phyloP scores from a whole-genome alignment of 2,797 vertebrate genomes.

The Astyanax mexicanus region DNA sequence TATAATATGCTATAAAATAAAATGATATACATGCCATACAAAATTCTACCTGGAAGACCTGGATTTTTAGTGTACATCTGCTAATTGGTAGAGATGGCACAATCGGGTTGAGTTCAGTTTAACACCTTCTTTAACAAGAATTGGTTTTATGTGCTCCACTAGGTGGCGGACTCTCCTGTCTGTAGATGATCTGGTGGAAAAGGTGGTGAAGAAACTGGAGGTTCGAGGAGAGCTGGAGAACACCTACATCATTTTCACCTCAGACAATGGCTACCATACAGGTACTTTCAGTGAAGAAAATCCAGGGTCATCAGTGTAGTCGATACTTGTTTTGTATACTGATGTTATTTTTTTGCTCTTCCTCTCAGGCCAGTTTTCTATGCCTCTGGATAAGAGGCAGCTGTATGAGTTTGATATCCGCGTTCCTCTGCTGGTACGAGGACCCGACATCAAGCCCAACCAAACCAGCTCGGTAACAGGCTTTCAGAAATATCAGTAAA shows the following conservation, averaged over 20 bases:
- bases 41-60: too few relatives aligned
- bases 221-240: slow-evolving; percentile 86
- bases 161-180: slow-evolving; percentile 97
- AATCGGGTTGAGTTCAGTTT: too few relatives aligned
- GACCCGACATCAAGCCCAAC: slow-evolving; percentile 93
- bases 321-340: not conserved
- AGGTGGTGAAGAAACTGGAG: slow-evolving; percentile 88
- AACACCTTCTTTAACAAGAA: too few relatives aligned
- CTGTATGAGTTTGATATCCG: slow-evolving; percentile 98
- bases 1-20: too few relatives aligned
- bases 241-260: slow-evolving; percentile 95
- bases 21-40: too few relatives aligned
- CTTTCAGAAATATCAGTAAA: not conserved
- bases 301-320: not conserved
- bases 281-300: slow-evolving; percentile 70
- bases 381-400: slow-evolving; percentile 95
- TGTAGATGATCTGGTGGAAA: slow-evolving; percentile 95
- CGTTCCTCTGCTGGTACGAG: slow-evolving; percentile 94
- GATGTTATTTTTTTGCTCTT: not conserved
- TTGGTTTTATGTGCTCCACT: not conserved
- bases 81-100: too few relatives aligned
- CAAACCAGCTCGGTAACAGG: slow-evolving; percentile 87
- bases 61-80: too few relatives aligned
- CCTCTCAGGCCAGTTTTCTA: slow-evolving; percentile 91
- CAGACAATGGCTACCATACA: slow-evolving; percentile 97